These are phyloP conservation scores for Drosophila rubida DNA, from an alignment of 2,888 invertebrate genomes.

Conservation along the genomic window DNA sequence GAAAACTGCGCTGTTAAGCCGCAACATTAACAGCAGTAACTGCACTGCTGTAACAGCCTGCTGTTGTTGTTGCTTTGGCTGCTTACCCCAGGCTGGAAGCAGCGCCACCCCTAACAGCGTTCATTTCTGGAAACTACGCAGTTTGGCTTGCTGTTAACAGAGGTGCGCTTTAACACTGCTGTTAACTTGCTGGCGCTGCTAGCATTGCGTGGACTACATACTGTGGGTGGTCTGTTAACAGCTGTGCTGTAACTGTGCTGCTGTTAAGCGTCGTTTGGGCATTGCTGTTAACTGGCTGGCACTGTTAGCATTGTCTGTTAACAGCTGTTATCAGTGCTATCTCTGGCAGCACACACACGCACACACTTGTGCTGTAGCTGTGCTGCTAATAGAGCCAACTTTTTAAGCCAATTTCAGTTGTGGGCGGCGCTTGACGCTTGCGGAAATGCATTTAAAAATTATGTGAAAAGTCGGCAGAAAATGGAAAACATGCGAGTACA, in stretches of 20 bases:
- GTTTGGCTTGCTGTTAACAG: not conserved
- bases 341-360: not conserved
- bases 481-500: slow-evolving; percentile 45
- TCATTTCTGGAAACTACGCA: slow-evolving; percentile 59
- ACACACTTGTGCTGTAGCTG: not conserved
- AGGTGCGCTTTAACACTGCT: not conserved
- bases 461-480: slow-evolving; percentile 57
- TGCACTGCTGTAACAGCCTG: not conserved
- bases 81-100: slow-evolving; percentile 60
- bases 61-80: slow-evolving; percentile 1
- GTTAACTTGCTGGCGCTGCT: slow-evolving; percentile 9
- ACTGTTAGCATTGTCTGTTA: slow-evolving; percentile 1
- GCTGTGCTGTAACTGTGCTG: too few species aligned
- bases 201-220: not conserved
- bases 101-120: slow-evolving; percentile 43
- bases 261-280: not conserved
- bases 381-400: slow-evolving; percentile 24
- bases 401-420: slow-evolving; percentile 55
- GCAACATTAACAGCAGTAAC: slow-evolving; percentile 3
- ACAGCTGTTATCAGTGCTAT: slow-evolving; percentile 7
- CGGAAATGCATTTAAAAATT: slow-evolving; percentile 69
- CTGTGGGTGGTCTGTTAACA: not conserved
- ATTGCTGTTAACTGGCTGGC: not conserved
- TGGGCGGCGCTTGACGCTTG: slow-evolving; percentile 41
- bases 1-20: slow-evolving; percentile 18